Base-by-base conservation (phyloP, 2,113 vertebrate species). In the Caranx melampygus region DNA sequence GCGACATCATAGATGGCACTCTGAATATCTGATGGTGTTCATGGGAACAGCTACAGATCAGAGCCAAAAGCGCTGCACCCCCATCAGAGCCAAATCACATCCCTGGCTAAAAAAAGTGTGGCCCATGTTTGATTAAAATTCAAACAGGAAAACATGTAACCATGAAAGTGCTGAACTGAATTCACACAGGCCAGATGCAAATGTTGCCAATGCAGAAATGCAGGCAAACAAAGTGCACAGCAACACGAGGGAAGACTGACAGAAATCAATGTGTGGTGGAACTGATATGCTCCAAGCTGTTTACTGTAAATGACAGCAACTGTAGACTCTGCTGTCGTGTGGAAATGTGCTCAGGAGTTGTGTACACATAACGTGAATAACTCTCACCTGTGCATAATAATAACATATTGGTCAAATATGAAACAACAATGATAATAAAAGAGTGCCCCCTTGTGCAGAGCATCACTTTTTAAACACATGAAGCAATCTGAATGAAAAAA, bases 1-100 rank as follows among this genome's bases (percentile, higher is more conserved):
- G 83, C 78, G 72, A 89, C 75, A 87, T 57, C 66, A 74, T 87
- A 90, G 84, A 81, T 78, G 87, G 70, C 82, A 84, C 86, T 70
- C 62, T 79, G 89, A 91, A 92, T 92, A 88, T 91, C 77, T 85
- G 89, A 92, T 90, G 82, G 72, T 67, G 81, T 86, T 88, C 79
- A 83, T 49, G 76, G 85, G 84, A 89, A 79, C 77, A 62, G 82
- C 84, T 8, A 61, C 72, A 77, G 79, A 83, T 87, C 81, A 81
- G 75, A 88, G 87, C 85, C 90, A 91, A 82, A 85, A 89, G 72
- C 69, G 63, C 55, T 74, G 62, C 75, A 52, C 16, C 40, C 58
- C 61, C 34, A 40, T 78, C 76, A 80, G 64, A 80, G 86, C 85
- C 83, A 87, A 86, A 86, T 86, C 75, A 76, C 69, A 86, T 78